Evolutionary conservation across 2,797 vertebrate genomes (phyloP).

Genomic region (Bovichtus diacanthus): DNA sequence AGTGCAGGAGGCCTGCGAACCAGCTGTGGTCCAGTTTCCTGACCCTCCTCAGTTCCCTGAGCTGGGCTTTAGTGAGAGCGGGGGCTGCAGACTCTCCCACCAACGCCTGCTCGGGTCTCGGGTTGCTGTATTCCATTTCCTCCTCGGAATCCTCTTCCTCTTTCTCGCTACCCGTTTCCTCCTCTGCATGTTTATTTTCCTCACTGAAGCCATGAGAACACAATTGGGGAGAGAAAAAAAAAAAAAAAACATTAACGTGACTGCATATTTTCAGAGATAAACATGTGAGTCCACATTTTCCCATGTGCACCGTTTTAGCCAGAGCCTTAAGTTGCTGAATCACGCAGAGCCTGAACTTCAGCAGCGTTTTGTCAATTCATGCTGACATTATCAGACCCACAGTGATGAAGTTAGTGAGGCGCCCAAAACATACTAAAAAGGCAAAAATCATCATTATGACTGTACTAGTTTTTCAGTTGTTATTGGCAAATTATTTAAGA

Average conservation of each 20-base stretch:
- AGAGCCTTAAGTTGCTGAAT: slow-evolving; percentile 1
- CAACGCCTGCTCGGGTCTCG: slow-evolving; percentile 27
- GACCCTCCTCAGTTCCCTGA: slow-evolving; percentile 88
- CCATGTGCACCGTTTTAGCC: background rate
- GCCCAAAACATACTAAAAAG: background rate
- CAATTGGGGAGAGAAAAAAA: background rate
- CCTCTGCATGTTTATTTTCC: slow-evolving; percentile 72
- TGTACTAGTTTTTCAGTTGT: background rate
- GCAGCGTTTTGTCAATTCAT: slow-evolving; percentile 1
- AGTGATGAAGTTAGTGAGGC: background rate
- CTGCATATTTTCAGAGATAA: slow-evolving; percentile 42
- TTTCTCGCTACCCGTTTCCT: slow-evolving; percentile 89
- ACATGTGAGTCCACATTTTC: slow-evolving; percentile 22
- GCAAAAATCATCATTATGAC: background rate
- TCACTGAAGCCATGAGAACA: slow-evolving; percentile 55
- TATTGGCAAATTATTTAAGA: background rate
- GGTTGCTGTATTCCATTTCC: slow-evolving; percentile 75
- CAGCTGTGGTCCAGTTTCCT: slow-evolving; percentile 92
- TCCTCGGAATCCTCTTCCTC: slow-evolving; percentile 88
- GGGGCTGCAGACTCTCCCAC: slow-evolving; percentile 53
- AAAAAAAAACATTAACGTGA: slow-evolving; percentile 6
- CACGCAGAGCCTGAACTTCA: background rate
- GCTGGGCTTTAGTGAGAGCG: slow-evolving; percentile 84
- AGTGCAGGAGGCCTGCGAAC: slow-evolving; percentile 76
- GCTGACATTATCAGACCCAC: background rate